These are phyloP conservation scores for Buteo buteo DNA, from an alignment of 2,113 vertebrate genomes.

Conservation along the genomic window DNA sequence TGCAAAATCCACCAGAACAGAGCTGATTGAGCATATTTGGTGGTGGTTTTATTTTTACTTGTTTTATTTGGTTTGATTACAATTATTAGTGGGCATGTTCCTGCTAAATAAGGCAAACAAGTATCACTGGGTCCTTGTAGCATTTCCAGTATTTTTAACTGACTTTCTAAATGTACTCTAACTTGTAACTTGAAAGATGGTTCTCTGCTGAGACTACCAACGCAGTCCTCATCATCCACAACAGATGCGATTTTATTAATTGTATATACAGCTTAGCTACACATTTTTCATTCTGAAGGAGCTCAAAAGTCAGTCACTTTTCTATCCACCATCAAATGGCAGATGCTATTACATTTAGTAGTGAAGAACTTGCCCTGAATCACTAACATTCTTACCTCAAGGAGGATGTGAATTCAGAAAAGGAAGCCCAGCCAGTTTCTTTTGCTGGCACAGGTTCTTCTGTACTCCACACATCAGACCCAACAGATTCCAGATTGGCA, in stretches of 20 bases:
- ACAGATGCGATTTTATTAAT: background rate
- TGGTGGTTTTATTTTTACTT: background rate
- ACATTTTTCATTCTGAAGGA: background rate
- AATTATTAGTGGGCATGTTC: background rate
- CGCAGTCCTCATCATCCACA: background rate
- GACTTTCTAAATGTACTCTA: background rate
- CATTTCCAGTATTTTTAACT: background rate
- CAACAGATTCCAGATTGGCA: conserved; percentile 72
- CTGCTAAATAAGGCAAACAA: background rate
- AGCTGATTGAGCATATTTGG: background rate
- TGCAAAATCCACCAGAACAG: background rate
- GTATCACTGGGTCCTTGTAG: background rate
- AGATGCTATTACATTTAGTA: background rate
- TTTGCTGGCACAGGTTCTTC: conserved; percentile 73
- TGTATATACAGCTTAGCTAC: no score
- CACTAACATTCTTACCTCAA: conserved; percentile 73
- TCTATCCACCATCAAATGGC: background rate
- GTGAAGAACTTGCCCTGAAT: background rate
- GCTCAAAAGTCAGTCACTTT: background rate
- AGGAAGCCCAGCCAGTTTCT: conserved; percentile 91
- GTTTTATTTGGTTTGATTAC: background rate
- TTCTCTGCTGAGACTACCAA: background rate
- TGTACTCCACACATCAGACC: conserved; percentile 85
- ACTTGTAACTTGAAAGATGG: background rate
- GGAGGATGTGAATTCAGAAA: conserved; percentile 85